Base-by-base conservation (phyloP, 2,113 vertebrate species). In the Atractosteus spatula region DNA sequence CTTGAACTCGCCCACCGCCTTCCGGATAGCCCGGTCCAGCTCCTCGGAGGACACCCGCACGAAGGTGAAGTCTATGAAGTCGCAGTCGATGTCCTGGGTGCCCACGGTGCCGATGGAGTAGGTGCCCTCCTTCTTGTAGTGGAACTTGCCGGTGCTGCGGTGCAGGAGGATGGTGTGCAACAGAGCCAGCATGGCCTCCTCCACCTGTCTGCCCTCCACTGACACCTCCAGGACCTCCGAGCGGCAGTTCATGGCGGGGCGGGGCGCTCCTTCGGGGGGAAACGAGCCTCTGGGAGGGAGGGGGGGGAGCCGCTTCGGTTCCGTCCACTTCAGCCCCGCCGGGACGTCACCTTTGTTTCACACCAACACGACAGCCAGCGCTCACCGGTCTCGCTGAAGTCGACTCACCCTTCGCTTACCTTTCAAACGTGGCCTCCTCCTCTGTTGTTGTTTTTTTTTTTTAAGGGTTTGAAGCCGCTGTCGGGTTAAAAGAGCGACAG, bases 51-150 rank as follows among this genome's bases (percentile, higher is more conserved):
- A 96, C 66, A 99, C 94, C 0, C 95, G 88, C 62, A 98, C 96
- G 0, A 97, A 98, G 47, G 94, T 93, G 61, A 98, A 98, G 69
- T 99, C 96, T 4, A 99, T 96, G 84, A 96, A 98, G 83, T 99
- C 97, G 2, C 97, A 99, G 83, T 99, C 97, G 6, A 96, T 89
- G 45, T 99, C 97, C 68, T 94, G 93, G 0, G 95, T 96, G 59
- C 97, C 97, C 70, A 99, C 96, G 0, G 97, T 99, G 44, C 97
- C 96, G 0, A 99, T 99, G 78, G 96, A 99, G 83, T 99, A 99
- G 70, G 97, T 99, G 61, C 97, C 97, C 76, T 99, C 97, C 79
- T 98, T 98, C 84, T 99, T 99, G 87, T 99, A 99, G 89, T 99
- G 97, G 80, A 99, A 99, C 77, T 99, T 99, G n/a, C 97, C 97